Base-by-base conservation (phyloP, 2,888 invertebrate genomes). In the Andrena minutula region DNA sequence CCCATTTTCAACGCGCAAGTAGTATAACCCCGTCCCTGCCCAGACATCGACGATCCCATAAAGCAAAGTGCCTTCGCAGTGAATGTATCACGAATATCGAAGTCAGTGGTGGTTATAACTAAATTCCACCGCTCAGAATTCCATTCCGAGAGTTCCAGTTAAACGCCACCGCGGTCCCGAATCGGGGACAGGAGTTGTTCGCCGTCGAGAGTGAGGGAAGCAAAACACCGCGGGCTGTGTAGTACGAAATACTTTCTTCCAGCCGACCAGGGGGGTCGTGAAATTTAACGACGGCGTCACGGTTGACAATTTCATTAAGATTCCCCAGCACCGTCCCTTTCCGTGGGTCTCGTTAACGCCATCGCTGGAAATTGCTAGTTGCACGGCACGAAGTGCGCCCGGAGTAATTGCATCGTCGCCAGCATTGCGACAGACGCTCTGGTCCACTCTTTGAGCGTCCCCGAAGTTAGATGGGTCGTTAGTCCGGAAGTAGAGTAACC, bases 401-500 rank as follows among this genome's bases (percentile, higher is more conserved):
- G n/a, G 47, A 75, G 84, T 84, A 84, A 84, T 84, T 84, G 84
- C 84, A 79, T 83, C 84, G 83, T 73, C 84, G 75, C 79, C 56
- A 23, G 66, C 75, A 76, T 71, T 76, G 83, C 84, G 75, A 83
- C 82, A 74, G 79, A 79, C 84, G 83, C 63, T 65, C 82, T 20
- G 79, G 75, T 75, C 72, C 82, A 84, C 75, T 75, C 83, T 84
- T 84, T 84, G 84, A 84, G 73, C 70, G 28, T 70, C 61, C 41
- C 53, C 71, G 74, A 84, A 84, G 84, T 84, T 84, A 81, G 77
- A 84, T 84, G 84, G 84, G 84, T 84, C 83, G 84, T 84, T 84
- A 81, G 84, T 53, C 26, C 73, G 83, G 76, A 79, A 73, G 73
- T 66, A 63, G 75, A 84, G 77, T 77, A 83, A 81, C 84, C 84